Evolutionary conservation across 2,113 vertebrate species (phyloP).

Genomic region (Mystacornis crossleyi): DNA sequence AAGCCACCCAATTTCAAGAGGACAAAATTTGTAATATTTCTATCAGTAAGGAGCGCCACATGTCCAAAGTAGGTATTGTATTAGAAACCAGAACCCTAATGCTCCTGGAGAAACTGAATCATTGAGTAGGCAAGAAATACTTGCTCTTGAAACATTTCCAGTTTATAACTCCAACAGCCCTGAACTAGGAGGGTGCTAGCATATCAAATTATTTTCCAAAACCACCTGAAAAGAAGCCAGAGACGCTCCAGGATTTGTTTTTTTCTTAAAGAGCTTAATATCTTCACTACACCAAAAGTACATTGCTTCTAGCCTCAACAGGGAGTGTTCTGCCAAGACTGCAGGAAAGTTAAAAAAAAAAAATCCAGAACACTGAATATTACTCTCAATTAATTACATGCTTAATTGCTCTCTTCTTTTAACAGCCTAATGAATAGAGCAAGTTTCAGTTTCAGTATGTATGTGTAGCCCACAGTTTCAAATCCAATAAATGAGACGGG

Average conservation of each 20-base stretch:
- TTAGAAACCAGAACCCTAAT: background rate
- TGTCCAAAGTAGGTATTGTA: background rate
- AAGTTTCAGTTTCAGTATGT: conserved; percentile 41
- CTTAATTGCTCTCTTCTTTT: conserved; percentile 55
- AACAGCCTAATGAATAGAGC: conserved; percentile 24
- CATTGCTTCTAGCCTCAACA: conserved; percentile 58
- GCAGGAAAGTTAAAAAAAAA: conserved; percentile 25
- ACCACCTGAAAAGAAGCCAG: conserved; percentile 57
- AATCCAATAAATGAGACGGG: background rate
- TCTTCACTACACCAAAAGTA: conserved; percentile 44
- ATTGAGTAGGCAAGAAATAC: conserved; percentile 6
- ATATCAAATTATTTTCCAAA: conserved; percentile 61
- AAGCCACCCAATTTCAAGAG: background rate
- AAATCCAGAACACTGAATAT: conserved; percentile 36
- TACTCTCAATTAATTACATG: conserved; percentile 51
- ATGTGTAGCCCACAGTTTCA: background rate
- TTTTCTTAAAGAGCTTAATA: conserved; percentile 60
- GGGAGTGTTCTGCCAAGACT: conserved; percentile 40
- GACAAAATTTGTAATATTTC: background rate
- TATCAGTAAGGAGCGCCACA: background rate
- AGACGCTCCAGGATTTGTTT: conserved; percentile 49
- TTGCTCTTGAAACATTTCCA: conserved; percentile 36
- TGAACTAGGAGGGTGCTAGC: background rate
- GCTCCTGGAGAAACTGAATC: conserved; percentile 15
- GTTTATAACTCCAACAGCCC: conserved; percentile 7